Base-by-base conservation (phyloP, 2,888 invertebrate genomes). In the Sylvicola cinctus region DNA sequence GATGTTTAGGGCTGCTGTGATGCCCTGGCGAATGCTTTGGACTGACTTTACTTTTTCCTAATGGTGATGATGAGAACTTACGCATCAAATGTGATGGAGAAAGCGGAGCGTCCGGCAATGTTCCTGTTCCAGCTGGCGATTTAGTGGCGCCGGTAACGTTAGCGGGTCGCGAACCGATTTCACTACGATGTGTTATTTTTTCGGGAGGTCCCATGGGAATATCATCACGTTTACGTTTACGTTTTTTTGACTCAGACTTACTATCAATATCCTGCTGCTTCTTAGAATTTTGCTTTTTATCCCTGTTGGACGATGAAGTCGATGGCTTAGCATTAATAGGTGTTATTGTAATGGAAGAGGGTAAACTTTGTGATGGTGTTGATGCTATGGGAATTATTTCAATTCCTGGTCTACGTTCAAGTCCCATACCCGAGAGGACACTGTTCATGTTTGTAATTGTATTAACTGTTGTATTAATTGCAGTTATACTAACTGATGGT, bases 321-420 rank as follows among this genome's bases (percentile, higher is more conserved):
- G 3, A 12, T 13, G 17, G n/a, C 20, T 15, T 12, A 15, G 25
- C 28, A 15, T 30, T 34, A 28, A 85, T 83, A 3, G 85, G 80
- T 0, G 85, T 87, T 36, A 87, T 85, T 1, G 85, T 85, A 37
- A 85, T 81, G 2, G 84, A 81, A 47, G 78, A 78, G 8, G 81
- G 75, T 17, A 79, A 52, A 4, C 67, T 65, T 36, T 43, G 45
- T 6, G 74, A 63, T 4, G 70, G 57, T 7, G 70, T 58, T 11
- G 74, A 63, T 3, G 72, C 62, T 39, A 81, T 69, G 0, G 87
- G 84, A 45, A 87, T 81, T 32, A 87, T 81, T 57, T 88, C 87
- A 40, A 87, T 83, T 3, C 78, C 79, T 1, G 77, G 74, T 17
- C 79, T 60, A 36, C 74, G 63, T 43, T 78, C 77, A 30, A 75